phyloP scores from a whole-genome alignment of 2,888 invertebrate genomes.

The Oligia strigilis region DNA sequence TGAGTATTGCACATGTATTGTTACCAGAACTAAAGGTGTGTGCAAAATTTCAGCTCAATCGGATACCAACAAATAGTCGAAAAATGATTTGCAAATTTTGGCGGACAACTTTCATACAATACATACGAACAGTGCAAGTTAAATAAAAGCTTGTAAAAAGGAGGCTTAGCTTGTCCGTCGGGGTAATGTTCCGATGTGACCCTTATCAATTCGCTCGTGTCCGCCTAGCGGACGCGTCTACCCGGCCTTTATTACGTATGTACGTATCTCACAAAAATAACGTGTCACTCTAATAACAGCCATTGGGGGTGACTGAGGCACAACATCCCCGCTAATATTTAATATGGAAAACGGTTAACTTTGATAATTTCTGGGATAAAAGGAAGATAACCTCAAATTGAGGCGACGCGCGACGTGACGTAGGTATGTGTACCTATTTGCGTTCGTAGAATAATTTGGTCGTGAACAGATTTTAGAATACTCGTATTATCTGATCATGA shows the following conservation, averaged over 20 bases:
- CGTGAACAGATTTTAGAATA: not conserved
- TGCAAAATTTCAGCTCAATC: no score
- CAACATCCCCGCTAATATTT: conserved; percentile 56
- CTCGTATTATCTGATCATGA: conserved; percentile 2
- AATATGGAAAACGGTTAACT: conserved; percentile 49
- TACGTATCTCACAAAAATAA: conserved; percentile 63
- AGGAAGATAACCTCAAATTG: conserved; percentile 18
- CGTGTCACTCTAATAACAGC: conserved; percentile 61
- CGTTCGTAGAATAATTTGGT: conserved; percentile 7
- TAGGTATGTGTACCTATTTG: conserved; percentile 1
- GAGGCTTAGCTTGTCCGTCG: conserved; percentile 68
- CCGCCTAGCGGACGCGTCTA: conserved; percentile 69
- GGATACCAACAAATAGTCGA: no score
- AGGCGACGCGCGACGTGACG: not conserved
- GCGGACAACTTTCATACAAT: no score
- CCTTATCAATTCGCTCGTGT: conserved; percentile 79
- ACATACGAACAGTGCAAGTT: no score
- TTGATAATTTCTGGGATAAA: conserved; percentile 40
- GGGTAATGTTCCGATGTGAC: conserved; percentile 75
- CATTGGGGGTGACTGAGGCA: conserved; percentile 49
- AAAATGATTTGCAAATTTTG: no score
- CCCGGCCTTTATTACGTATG: conserved; percentile 72
- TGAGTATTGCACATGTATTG: no score
- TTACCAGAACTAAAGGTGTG: no score
- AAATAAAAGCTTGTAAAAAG: conserved; percentile 39